Base-by-base conservation (phyloP, 1,140 invertebrate genomes). In the Condylostylus longicornis region DNA sequence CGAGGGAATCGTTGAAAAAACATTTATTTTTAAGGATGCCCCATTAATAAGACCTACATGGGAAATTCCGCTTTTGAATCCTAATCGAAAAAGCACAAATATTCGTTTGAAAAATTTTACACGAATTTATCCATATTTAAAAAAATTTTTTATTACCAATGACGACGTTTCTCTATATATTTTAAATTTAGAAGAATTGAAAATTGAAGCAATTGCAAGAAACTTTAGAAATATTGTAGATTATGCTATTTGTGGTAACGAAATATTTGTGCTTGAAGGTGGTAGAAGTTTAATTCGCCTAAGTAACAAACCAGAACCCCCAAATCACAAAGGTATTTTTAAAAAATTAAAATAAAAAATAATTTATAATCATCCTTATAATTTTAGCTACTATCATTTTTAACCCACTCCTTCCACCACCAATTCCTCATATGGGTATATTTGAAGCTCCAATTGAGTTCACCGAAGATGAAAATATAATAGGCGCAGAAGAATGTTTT, bases 21-120 rank as follows among this genome's bases (percentile, higher is more conserved):
- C 86, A 2, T 62, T 85, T 19, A 71, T 89, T 10, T 87, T 89
- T 53, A 85, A 83, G 65, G 76, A 79, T 35, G 67, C 73, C 7
- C 59, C 78, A 35, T 56, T 64, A 15, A 67, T 67, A 46, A 67
- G 69, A 43, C 65, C 71, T 49, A 63, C 46, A 5, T 60, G 69
- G 34, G 69, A 77, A 49, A 75, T 78, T 19, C 69, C 72, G 42
- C 61, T 82, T 7, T 59, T 82, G 18, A 81, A 82, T 63, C 79
- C 75, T 12, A 63, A 69, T 15, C 62, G 57, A 31, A 60, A 27
- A 75, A 78, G 38, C 53, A 65, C 20, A 31, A 10, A 18, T 9
- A 23, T 25, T 20, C 27, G 8, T 18, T 27, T n/a, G 2, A 35
- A 28, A 37, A 74, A 75, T 40, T 79, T 88, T 50, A 76, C 80